Evolutionary conservation across 2,797 vertebrate species (phyloP).

Genomic region (Notoglanidium macrostoma): DNA sequence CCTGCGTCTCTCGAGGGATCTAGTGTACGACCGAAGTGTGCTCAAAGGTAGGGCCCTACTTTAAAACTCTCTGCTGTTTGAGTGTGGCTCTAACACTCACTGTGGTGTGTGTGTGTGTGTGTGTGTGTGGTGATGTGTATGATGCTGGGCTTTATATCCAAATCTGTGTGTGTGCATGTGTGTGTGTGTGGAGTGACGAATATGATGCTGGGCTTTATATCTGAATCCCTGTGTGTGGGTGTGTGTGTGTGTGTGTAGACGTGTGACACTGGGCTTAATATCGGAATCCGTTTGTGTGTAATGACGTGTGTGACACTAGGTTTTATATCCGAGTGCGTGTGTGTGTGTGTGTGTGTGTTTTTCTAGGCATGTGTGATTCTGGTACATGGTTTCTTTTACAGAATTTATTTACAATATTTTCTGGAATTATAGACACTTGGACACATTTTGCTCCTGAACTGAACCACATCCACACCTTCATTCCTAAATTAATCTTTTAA

Average conservation of each 20-base stretch:
- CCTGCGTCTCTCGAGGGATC: constrained; percentile 81
- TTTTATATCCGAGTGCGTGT: background rate
- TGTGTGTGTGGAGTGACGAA: background rate
- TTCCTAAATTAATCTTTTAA: too few relatives aligned
- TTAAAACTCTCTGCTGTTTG: constrained; percentile 45
- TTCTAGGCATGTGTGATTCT: background rate
- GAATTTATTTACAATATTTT: background rate
- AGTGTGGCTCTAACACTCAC: background rate
- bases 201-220: background rate
- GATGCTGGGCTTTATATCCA: background rate
- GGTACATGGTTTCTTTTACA: background rate
- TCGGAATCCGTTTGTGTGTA: background rate
- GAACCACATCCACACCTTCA: too few relatives aligned
- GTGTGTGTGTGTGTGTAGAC: background rate
- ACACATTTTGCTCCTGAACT: too few relatives aligned
- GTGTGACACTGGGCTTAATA: background rate
- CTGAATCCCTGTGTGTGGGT: background rate
- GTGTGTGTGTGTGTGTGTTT: background rate
- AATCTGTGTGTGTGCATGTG: background rate
- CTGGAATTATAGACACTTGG: too few relatives aligned
- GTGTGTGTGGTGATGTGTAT: background rate
- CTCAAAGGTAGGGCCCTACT: constrained; percentile 85
- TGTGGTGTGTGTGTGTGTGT: background rate
- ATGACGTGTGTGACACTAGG: background rate
- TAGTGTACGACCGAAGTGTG: constrained; percentile 83